phyloP scores from a whole-genome alignment of 2,797 vertebrate genomes.

The Bucorvus abyssinicus region DNA sequence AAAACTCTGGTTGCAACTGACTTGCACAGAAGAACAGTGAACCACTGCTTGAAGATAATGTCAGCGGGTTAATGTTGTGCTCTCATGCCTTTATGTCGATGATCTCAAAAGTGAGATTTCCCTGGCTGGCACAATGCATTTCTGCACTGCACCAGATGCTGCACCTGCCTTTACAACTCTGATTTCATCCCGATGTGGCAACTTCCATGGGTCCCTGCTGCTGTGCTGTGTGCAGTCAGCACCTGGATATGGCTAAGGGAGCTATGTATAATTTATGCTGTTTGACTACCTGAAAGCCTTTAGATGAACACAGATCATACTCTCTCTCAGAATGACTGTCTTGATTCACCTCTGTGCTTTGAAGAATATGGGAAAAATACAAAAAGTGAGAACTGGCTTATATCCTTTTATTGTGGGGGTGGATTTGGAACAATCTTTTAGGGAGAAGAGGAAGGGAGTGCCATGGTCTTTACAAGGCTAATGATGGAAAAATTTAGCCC shows the following conservation, averaged over 20 bases:
- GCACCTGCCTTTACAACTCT: not conserved
- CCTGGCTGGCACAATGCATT: not conserved
- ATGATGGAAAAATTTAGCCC: not conserved
- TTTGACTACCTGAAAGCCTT: not conserved
- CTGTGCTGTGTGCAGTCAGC: not conserved
- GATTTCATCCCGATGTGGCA: slow-evolving; percentile 15
- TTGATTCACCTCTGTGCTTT: not conserved
- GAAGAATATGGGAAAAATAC: not conserved
- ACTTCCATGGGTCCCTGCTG: not conserved
- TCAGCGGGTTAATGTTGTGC: not conserved
- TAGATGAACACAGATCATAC: not conserved
- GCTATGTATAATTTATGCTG: not conserved
- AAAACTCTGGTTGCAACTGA: not conserved
- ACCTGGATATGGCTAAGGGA: not conserved
- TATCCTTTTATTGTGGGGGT: not conserved
- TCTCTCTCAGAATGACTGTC: not conserved
- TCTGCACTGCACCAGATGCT: slow-evolving; percentile 26
- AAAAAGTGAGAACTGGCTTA: not conserved
- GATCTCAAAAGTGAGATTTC: not conserved
- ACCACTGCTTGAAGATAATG: not conserved
- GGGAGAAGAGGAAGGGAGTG: not conserved
- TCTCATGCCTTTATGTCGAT: not conserved
- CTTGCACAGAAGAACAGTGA: not conserved
- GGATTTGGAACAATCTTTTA: not conserved
- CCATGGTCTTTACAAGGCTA: not conserved